Evolutionary conservation across 2,888 invertebrate species (phyloP).

Genomic region (Ormyrus pomaceus): DNA sequence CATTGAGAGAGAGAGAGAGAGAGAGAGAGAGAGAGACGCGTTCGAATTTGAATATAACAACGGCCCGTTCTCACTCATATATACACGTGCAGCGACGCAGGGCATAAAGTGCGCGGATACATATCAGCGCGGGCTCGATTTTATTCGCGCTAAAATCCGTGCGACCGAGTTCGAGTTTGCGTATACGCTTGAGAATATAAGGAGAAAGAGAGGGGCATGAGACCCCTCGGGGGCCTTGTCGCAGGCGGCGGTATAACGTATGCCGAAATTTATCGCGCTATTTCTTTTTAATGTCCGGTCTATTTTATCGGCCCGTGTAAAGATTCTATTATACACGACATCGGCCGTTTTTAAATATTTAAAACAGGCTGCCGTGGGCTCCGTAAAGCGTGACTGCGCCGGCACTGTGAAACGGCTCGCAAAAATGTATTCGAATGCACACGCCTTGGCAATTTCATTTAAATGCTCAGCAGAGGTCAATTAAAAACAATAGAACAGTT

Average conservation of each 20-base stretch:
- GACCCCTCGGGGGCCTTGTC: constrained; percentile 15
- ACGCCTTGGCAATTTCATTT: no score
- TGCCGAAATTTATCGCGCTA: constrained; percentile 36
- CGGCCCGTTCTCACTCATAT: constrained; percentile 64
- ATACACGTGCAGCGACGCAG: constrained; percentile 59
- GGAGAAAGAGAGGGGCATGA: neutral
- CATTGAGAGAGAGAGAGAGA: no score
- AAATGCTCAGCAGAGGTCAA: no score
- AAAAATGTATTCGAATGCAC: constrained; percentile 7
- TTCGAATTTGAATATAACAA: constrained; percentile 74
- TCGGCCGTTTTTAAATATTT: constrained; percentile 34
- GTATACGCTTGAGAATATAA: no score
- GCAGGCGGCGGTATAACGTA: neutral
- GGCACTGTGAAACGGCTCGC: neutral
- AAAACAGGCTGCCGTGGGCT: neutral
- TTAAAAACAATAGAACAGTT: no score
- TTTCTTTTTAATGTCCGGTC: constrained; percentile 21
- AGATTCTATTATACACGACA: constrained; percentile 34
- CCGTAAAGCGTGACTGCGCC: neutral
- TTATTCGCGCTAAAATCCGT: constrained; percentile 53
- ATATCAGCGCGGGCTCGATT: constrained; percentile 64
- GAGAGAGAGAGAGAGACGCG: constrained; percentile 23
- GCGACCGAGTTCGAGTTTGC: constrained; percentile 12
- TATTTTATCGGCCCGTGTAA: constrained; percentile 20
- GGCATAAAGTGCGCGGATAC: constrained; percentile 71